A percentile compares a stretch with the other conserved stretches of the same genome.
Conservation (phyloP, 2,888 invertebrate genomes). For the Embidobia sp. region DNA sequence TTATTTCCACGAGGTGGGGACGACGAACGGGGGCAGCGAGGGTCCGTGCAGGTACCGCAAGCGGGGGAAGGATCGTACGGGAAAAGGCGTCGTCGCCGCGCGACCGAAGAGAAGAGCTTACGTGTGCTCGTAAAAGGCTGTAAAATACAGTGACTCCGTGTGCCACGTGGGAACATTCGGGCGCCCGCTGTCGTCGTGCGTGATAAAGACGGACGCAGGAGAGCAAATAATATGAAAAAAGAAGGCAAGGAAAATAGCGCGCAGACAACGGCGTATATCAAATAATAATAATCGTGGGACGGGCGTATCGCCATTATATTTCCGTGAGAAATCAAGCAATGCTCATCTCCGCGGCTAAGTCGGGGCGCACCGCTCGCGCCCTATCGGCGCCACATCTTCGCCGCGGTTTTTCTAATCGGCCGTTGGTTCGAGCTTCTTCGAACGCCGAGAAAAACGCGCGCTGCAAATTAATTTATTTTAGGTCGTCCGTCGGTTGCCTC, state of each 20-base stretch:
- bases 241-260: conserved; percentile 33
- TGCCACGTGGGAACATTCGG: conserved; percentile 69
- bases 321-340: conserved; percentile 59
- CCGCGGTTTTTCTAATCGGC: conserved; percentile 8
- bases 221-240: conserved; percentile 55
- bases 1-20: conserved; percentile 55
- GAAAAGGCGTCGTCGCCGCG: conserved; percentile 70
- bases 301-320: conserved; percentile 57
- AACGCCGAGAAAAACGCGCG: too few relatives aligned
- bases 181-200: conserved; percentile 45
- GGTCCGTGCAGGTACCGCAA: conserved; percentile 63
- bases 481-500: too few relatives aligned
- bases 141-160: conserved; percentile 65
- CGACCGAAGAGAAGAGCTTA: conserved; percentile 64
- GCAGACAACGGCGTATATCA: conserved; percentile 53
- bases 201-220: conserved; percentile 52
- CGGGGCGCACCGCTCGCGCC: conserved; percentile 7
- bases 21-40: conserved; percentile 50
- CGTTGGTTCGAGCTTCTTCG: conserved; percentile 12
- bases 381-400: conserved; percentile 14
- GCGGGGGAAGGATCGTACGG: conserved; percentile 75
- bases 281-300: conserved; percentile 65
- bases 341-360: conserved; percentile 50
- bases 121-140: conserved; percentile 65
- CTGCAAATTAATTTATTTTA: too few relatives aligned